Evolutionary conservation across 1,140 invertebrate genomes (phyloP).

Genomic region (Platyscapa corneri): DNA sequence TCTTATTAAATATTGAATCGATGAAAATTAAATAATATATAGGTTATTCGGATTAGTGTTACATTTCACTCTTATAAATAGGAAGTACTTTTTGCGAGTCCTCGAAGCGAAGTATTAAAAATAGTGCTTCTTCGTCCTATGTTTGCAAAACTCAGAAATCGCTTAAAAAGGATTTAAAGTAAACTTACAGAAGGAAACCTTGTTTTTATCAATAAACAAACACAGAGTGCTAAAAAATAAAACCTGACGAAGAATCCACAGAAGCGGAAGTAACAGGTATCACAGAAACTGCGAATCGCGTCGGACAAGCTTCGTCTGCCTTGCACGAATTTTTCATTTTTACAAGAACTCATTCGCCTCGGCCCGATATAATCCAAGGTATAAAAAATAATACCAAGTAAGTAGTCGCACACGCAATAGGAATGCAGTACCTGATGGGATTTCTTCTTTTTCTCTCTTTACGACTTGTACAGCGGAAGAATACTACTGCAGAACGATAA

Average conservation of each 20-base stretch:
- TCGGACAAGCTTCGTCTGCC: not conserved
- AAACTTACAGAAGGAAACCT: no score
- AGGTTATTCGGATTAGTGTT: no score
- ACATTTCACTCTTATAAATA: no score
- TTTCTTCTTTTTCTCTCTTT: conserved; percentile 28
- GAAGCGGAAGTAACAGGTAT: not conserved
- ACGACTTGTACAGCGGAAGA: not conserved
- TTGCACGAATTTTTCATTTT: conserved; percentile 10
- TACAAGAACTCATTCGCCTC: not conserved
- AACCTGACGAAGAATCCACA: not conserved
- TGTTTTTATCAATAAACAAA: not conserved
- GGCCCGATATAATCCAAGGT: not conserved
- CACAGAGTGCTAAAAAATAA: not conserved
- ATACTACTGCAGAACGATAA: conserved; percentile 28
- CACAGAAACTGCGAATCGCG: not conserved
- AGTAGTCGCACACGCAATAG: not conserved
- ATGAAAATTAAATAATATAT: no score
- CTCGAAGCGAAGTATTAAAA: no score
- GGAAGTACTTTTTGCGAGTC: no score
- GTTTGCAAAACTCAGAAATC: no score
- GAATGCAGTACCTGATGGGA: not conserved
- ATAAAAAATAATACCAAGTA: conserved; percentile 13
- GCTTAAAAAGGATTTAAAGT: no score
- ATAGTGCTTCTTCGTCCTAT: no score
- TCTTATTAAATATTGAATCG: no score